Base-by-base conservation (phyloP, 2,888 invertebrate genomes). In the Leucoptera coffeella region DNA sequence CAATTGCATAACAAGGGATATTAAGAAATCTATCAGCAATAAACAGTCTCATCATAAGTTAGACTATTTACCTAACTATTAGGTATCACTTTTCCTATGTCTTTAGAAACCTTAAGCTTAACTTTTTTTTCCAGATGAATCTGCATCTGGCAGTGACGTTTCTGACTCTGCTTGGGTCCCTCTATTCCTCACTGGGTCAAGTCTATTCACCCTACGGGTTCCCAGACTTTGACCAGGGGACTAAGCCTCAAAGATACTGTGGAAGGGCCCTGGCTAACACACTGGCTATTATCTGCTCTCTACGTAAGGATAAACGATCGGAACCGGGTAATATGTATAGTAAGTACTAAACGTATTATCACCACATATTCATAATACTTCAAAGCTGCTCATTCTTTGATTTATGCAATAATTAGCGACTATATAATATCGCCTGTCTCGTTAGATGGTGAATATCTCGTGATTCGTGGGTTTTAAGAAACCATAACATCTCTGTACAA, bases 231-330 rank as follows among this genome's bases (percentile, higher is more conserved):
- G 12, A 9, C 4, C 22, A 9, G 2, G 12, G 6, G 2, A 5
- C 2, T 12, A 5, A 2, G 9, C 13, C 14, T 0, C 46, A 47
- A 28, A 31, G 43, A 3, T 59, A 55, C 38, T 60, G 59, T 29
- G 60, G 58, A 1, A 40, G 56, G 5, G 37, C 34, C 1, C 34
- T 60, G 12, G 49, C 60, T 0, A 39, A 42, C 11, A 43, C 49
- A 0, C 31, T 60, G 2, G 52, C 51, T 0, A 6, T 40, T 2
- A 12, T 59, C 2, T 60, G 60, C 29, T 44, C 32, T 22, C 45
- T 46, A 3, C 15, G 26, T 1, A 30, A 22, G 7, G 41, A 34
- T 2, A 58, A 56, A 32, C 40, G 50, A 15, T 42, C 50, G 2
- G 49, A 47, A 4, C 10, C 11, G 6, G 54, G 46, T 3, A 37